Evolutionary conservation across 2,888 invertebrate genomes (phyloP).

Genomic region (Bellardia bayeri): DNA sequence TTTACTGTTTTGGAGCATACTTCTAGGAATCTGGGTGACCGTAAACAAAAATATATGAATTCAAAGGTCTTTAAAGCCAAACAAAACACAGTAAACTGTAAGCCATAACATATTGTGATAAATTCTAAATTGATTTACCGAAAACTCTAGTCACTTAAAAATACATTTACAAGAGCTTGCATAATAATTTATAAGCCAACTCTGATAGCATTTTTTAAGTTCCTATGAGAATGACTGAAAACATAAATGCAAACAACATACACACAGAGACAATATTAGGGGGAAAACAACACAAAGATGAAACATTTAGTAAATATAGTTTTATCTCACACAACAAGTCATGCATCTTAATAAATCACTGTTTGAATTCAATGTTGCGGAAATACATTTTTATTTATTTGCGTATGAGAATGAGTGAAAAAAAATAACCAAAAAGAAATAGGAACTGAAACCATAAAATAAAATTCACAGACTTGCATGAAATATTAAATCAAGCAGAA

Average conservation of each 20-base stretch:
- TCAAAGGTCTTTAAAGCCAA: too few relatives aligned
- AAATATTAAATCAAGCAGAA: conserved; percentile 60
- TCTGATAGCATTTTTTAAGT: neutral
- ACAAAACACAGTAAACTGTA: neutral
- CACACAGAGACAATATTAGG: neutral
- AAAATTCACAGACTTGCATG: conserved; percentile 8
- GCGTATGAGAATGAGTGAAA: neutral
- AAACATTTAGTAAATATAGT: conserved; percentile 39
- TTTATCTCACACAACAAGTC: conserved; percentile 23
- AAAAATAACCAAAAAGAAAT: conserved; percentile 15
- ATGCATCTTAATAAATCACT: conserved; percentile 64
- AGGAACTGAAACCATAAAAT: conserved; percentile 15
- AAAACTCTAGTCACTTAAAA: neutral
- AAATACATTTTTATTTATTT: conserved; percentile 53
- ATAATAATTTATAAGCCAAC: conserved; percentile 21
- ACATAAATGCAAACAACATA: neutral
- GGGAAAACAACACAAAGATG: neutral
- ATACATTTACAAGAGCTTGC: neutral
- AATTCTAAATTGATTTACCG: neutral
- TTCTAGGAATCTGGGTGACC: neutral
- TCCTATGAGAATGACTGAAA: neutral
- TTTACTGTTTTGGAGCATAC: conserved; percentile 1
- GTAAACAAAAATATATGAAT: neutral
- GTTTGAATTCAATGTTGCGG: conserved; percentile 56
- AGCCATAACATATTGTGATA: neutral